Evolutionary conservation across 2,888 invertebrate species (phyloP), one percentile per base, ranked within the genome.

Genomic region (Cerastis leucographa): DNA sequence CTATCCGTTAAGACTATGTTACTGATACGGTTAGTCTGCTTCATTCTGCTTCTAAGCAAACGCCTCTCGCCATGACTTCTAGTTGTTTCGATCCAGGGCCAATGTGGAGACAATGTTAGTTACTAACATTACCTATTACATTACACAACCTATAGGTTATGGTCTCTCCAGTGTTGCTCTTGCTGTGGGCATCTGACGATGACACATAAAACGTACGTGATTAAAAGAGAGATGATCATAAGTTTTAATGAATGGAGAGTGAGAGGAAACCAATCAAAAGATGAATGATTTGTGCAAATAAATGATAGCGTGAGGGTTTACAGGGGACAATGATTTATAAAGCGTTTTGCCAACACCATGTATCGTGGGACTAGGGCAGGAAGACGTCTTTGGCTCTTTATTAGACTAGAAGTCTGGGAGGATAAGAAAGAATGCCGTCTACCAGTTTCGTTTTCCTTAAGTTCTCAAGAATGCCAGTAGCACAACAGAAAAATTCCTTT

Each of bases 401-500:
- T 7, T 14, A 19, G 40, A 42, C 22, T n/a, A 42, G 17, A 42
- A 17, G 4, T 61, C 8, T 51, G n/a, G 44, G 7, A 25, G 35
- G 1, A 25, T 17, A 25, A 5, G 17, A 54, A 72, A 5, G 9
- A 61, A 22, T 22, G 14, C 17, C 49, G 2, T 12, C 17, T 1
- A 22, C 49, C 4, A 29, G 46, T 44, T 54, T 68, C n/a, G 7
- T 46, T 44, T 51, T 44, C 25, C 40, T 25, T n/a, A 35, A 11
- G 3, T 29, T 29, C 1, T 25, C 1, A 14, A 62, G 51, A 71
- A 19, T 61, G 44, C 12, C 14, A 25, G 61, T 42, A 71, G 25
- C 22, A 14, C 3, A 61, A 59, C 49, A 19, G 14, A 11, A 65
- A 8, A 22, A 67, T 44, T 42, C 35, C 78, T 71, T 82, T 74